phyloP scores from a whole-genome alignment of 1,140 invertebrate species.

The Diabrotica virgifera region DNA sequence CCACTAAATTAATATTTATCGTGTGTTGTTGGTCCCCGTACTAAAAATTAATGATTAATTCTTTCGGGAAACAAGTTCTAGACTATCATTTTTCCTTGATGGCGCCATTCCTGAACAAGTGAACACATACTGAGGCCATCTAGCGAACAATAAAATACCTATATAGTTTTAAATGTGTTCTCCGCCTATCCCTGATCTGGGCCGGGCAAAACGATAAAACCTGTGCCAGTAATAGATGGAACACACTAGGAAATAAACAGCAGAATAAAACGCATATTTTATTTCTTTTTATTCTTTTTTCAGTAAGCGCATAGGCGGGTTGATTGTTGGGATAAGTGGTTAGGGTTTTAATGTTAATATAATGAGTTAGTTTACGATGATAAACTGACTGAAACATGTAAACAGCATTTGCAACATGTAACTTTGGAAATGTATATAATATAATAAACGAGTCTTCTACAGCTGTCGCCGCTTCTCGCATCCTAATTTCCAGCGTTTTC shows the following conservation, averaged over 20 bases:
- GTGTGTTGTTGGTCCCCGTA: background rate
- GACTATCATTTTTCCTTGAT: background rate
- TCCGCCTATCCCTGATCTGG: constrained; percentile 8
- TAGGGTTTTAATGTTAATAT: no score
- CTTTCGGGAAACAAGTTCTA: background rate
- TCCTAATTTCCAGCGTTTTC: no score
- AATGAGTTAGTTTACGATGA: no score
- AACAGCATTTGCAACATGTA: no score
- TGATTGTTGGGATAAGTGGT: no score
- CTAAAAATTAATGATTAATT: background rate
- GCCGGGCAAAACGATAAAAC: constrained; percentile 13
- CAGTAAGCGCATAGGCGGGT: background rate
- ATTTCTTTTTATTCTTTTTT: constrained; percentile 10
- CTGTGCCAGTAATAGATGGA: constrained; percentile 19
- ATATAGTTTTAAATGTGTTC: constrained; percentile 15
- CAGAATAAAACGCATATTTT: constrained; percentile 15
- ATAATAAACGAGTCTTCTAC: no score
- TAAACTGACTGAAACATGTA: no score
- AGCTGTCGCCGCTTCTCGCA: no score
- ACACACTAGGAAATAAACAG: constrained; percentile 17
- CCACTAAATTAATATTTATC: no score
- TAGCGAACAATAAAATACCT: constrained; percentile 12
- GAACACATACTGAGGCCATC: background rate
- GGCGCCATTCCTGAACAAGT: constrained; percentile 4
- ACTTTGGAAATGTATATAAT: no score